Evolutionary conservation across 2,113 vertebrate genomes (phyloP), one percentile per base, ranked within the genome.

Genomic region (Serinus canaria): DNA sequence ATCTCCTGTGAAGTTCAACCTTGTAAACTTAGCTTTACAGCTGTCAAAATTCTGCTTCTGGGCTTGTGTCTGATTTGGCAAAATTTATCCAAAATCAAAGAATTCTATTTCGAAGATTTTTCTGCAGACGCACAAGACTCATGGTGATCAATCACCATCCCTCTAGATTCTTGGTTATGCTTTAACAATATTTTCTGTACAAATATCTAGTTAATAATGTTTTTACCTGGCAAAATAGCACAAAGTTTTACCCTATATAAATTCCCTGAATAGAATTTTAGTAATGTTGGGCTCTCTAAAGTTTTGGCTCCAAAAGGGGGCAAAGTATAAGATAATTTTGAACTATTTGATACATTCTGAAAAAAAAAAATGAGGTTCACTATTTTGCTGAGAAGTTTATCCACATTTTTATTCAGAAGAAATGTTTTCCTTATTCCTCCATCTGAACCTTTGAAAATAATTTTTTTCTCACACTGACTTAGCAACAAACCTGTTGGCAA

Each of bases 391-490:
- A 82, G 30, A 87, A 22, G 5, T 37, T 85, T 33, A 52, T 41
- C 22, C 13, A 39, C 2, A 11, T 53, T 83, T 88, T 50, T 37
- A 52, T 50, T 37, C 27, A 68, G 27, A 83, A 72, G 8, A 76
- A 33, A 56, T 30, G 9, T 31, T 78, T 77, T 49, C 22, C 15
- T 56, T 66, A 49, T 56, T 56, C 13, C 7, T 84, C 23, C 27
- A 33, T 24, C n/a, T 28, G 10, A 66, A 49, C 13, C 5, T 53
- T 31, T 52, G 39, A 47, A 68, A 92, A 73, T 3, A 75, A 3
- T 3, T 8, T 17, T 2, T 20, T 27, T 10, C 4, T 3, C 3
- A 11, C 5, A 11, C 4, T 41, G 17, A 59, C 8, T 76, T 50
- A 53, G 21, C 33, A 79, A 69, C 10, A 67, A 70, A 70, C 3